Conservation (phyloP, 1,140 invertebrate genomes). For the Ceratina japonica region DNA sequence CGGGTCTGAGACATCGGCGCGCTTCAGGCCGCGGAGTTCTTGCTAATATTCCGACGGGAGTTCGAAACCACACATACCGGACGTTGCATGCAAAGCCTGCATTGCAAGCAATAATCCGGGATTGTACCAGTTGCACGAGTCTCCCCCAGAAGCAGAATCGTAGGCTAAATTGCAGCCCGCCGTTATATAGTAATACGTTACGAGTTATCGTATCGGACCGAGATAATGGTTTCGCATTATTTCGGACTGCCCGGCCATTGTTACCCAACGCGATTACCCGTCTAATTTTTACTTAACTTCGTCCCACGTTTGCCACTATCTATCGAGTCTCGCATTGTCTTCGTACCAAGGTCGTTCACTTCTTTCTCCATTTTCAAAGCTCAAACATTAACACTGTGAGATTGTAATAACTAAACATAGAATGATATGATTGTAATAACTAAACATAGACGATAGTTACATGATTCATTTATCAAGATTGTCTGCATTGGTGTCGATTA, state of each 20-base stretch:
- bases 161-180: constrained; percentile 10
- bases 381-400: too few relatives aligned
- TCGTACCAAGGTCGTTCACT: too few relatives aligned
- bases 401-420: too few relatives aligned
- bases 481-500: too few relatives aligned
- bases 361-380: too few relatives aligned
- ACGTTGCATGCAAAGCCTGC: constrained; percentile 43
- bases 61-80: constrained; percentile 46
- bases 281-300: background rate
- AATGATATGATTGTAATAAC: too few relatives aligned
- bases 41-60: constrained; percentile 23
- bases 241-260: background rate
- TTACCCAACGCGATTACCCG: constrained; percentile 3
- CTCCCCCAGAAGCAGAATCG: constrained; percentile 26
- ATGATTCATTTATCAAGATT: too few relatives aligned
- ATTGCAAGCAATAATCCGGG: constrained; percentile 56
- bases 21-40: constrained; percentile 28
- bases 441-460: too few relatives aligned
- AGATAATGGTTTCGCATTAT: constrained; percentile 34
- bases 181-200: constrained; percentile 26
- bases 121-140: constrained; percentile 46
- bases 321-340: too few relatives aligned
- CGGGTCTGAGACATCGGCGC: constrained; percentile 20
- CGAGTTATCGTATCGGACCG: constrained; percentile 25
- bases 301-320: background rate